These are phyloP conservation scores for Diadegma fenestrale DNA, from an alignment of 2,888 invertebrate genomes.

Conservation along the genomic window DNA sequence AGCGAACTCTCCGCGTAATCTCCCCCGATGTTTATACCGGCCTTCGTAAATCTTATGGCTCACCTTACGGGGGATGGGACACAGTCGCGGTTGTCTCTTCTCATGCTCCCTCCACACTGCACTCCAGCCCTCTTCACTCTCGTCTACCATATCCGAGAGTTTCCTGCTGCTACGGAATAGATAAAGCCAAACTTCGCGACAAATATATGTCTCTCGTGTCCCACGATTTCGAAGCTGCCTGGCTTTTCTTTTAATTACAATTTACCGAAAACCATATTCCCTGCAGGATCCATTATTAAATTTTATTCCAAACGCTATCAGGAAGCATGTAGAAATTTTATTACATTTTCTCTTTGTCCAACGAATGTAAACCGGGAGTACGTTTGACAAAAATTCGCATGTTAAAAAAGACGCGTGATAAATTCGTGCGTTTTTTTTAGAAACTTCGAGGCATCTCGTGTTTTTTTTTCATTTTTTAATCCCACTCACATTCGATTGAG, in stretches of 20 bases:
- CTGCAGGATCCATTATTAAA: slow-evolving; percentile 47
- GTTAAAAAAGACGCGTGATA: not conserved
- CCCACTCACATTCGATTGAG: not conserved
- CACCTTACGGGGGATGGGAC: slow-evolving; percentile 58
- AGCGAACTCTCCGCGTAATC: slow-evolving; percentile 84
- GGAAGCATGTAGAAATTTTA: slow-evolving; percentile 53
- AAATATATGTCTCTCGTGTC: slow-evolving; percentile 64
- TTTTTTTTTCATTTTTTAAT: not conserved
- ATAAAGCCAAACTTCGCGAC: slow-evolving; percentile 79
- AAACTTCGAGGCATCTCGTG: not conserved
- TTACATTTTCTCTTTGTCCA: slow-evolving; percentile 16
- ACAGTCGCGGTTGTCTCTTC: slow-evolving; percentile 65
- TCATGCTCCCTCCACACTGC: slow-evolving; percentile 31
- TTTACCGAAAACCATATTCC: slow-evolving; percentile 44
- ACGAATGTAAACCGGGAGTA: not conserved
- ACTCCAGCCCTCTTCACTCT: slow-evolving; percentile 36
- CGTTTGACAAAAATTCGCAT: not conserved
- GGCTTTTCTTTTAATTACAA: slow-evolving; percentile 65
- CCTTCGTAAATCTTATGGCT: slow-evolving; percentile 80
- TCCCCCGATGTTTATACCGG: slow-evolving; percentile 84
- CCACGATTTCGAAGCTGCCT: slow-evolving; percentile 40
- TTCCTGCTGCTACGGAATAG: slow-evolving; percentile 74
- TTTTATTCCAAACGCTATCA: slow-evolving; percentile 59
- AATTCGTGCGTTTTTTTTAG: not conserved
- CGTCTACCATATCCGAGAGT: slow-evolving; percentile 38